Conservation (phyloP, 2,888 invertebrate genomes). For the Parnassius mnemosyne region DNA sequence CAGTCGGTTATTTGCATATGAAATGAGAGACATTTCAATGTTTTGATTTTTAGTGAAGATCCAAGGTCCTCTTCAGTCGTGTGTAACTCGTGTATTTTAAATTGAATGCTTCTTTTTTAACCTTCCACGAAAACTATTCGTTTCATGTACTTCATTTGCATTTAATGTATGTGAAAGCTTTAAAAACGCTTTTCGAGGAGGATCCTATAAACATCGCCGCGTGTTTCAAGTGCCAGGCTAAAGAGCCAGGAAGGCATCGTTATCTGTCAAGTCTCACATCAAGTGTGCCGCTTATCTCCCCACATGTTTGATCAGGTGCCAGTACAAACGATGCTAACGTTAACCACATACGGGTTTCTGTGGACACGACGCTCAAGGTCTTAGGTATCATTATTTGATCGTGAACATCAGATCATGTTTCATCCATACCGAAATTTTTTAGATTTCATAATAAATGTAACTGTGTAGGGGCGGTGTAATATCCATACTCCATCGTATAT, state of each 20-base stretch:
- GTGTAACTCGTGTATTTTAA: conserved; percentile 41
- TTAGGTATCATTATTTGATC: conserved; percentile 53
- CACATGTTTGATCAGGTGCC: conserved; percentile 78
- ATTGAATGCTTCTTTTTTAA: conserved; percentile 31
- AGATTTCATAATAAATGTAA: conserved; percentile 4
- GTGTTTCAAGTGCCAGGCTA: conserved; percentile 47
- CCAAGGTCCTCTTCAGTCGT: conserved; percentile 44
- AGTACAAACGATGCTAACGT: conserved; percentile 52
- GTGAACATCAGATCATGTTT: conserved; percentile 51
- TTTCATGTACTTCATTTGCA: conserved; percentile 18
- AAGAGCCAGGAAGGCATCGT: conserved; percentile 59
- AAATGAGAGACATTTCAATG: conserved; percentile 62
- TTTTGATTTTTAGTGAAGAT: conserved; percentile 62
- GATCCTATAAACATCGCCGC: conserved; percentile 13
- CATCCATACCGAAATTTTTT: conserved; percentile 43
- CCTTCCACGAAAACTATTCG: conserved; percentile 13
- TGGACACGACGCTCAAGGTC: conserved; percentile 57
- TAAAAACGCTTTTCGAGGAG: conserved; percentile 3
- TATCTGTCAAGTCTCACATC: conserved; percentile 71
- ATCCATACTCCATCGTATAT: too few species aligned
- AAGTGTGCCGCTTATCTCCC: conserved; percentile 74
- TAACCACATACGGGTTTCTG: conserved; percentile 48
- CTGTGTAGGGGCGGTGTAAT: too few species aligned
- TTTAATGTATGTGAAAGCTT: not conserved
- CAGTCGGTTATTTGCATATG: conserved; percentile 63